Evolutionary conservation across 1,140 invertebrate species (phyloP).

Genomic region (Papilio machaon): DNA sequence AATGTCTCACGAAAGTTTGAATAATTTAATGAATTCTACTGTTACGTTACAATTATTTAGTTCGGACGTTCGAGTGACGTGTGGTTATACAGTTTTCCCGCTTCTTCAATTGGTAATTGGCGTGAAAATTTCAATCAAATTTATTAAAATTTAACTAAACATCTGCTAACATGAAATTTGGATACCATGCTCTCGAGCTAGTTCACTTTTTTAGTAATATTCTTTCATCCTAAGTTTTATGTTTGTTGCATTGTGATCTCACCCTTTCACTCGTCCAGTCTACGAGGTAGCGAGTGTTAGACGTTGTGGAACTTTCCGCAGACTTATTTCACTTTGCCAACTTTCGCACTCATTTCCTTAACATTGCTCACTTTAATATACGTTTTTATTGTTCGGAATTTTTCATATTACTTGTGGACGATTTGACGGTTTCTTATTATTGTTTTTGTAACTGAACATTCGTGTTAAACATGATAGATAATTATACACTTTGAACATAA

Average conservation of each 20-base stretch:
- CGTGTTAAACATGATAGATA: neutral
- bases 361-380: slow-evolving; percentile 17
- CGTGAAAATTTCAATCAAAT: too few relatives aligned
- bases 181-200: too few relatives aligned
- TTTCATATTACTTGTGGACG: neutral
- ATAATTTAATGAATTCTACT: too few relatives aligned
- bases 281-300: slow-evolving; percentile 7
- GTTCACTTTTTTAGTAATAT: too few relatives aligned
- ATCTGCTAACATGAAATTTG: too few relatives aligned
- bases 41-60: too few relatives aligned
- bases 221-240: neutral
- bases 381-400: slow-evolving; percentile 5
- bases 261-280: neutral
- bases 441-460: neutral
- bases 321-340: slow-evolving; percentile 15
- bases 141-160: too few relatives aligned
- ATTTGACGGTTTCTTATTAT: neutral
- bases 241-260: slow-evolving; percentile 8
- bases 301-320: slow-evolving; percentile 9
- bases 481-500: neutral
- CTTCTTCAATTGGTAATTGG: too few relatives aligned
- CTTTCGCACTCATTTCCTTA: slow-evolving; percentile 19
- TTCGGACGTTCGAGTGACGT: too few relatives aligned
- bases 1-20: too few relatives aligned
- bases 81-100: too few relatives aligned